Percentiles rank a stretch among this genome's conserved stretches.
phyloP scores from a whole-genome alignment of 1,140 invertebrate genomes.

The Pseudomyrmex dendroicus region DNA sequence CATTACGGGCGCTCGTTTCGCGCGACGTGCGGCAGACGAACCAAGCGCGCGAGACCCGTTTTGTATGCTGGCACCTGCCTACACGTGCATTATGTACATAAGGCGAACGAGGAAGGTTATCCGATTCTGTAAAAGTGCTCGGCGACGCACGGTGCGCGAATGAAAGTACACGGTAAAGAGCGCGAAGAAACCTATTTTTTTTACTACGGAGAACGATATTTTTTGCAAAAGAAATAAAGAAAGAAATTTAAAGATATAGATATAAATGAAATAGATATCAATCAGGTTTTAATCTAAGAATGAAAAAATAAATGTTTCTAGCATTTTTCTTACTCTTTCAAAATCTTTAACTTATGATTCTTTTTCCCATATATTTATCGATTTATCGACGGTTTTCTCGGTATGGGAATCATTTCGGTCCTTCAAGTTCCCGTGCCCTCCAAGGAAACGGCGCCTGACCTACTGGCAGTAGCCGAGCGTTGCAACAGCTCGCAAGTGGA shows the following conservation, averaged over 20 bases:
- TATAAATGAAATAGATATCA: no score
- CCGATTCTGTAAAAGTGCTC: slow-evolving; percentile 25
- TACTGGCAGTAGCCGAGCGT: slow-evolving; percentile 79
- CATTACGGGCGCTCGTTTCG: slow-evolving; percentile 55
- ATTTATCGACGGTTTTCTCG: slow-evolving; percentile 23
- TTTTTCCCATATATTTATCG: background rate
- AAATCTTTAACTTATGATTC: no score
- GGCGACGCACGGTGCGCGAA: slow-evolving; percentile 15
- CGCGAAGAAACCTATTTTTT: background rate
- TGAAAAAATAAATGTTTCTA: background rate
- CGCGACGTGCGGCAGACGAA: slow-evolving; percentile 67
- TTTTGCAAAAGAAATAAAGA: no score
- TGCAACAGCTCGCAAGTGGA: slow-evolving; percentile 77
- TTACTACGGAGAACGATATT: no score
- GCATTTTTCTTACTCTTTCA: background rate
- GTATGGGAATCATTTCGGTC: slow-evolving; percentile 47
- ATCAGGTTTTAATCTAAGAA: no score
- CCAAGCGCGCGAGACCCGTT: slow-evolving; percentile 67
- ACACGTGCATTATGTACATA: slow-evolving; percentile 44
- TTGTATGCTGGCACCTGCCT: slow-evolving; percentile 74
- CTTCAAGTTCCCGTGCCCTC: slow-evolving; percentile 78
- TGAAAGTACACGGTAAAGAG: background rate
- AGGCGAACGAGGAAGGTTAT: slow-evolving; percentile 61
- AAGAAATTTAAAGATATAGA: no score
- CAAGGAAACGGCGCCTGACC: slow-evolving; percentile 81